Percentiles rank a stretch among this genome's conserved stretches.
These are phyloP conservation scores for Tiliacea citrago DNA, from an alignment of 2,888 invertebrate species.

Conservation along the genomic window DNA sequence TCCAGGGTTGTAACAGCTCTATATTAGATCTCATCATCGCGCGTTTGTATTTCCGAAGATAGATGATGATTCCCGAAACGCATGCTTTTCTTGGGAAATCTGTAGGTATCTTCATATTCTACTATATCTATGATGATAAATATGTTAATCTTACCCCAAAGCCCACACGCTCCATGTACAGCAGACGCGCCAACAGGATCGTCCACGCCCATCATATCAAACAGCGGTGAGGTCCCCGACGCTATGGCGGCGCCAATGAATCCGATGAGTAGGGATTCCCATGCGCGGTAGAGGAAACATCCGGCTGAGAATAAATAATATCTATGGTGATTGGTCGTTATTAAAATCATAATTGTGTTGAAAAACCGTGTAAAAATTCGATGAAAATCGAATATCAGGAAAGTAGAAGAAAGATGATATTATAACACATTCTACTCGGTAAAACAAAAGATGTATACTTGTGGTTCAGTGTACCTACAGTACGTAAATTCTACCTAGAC, in stretches of 20 bases:
- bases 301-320: conserved; percentile 90
- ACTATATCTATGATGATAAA: background rate
- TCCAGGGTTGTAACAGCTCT: too few relatives aligned
- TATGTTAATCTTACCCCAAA: conserved; percentile 90
- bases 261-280: conserved; percentile 97
- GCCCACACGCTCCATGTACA: conserved; percentile 95
- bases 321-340: background rate
- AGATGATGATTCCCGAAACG: too few relatives aligned
- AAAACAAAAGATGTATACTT: background rate
- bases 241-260: conserved; percentile 94
- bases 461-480: background rate
- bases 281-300: conserved; percentile 95
- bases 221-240: conserved; percentile 93
- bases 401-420: background rate
- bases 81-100: too few relatives aligned
- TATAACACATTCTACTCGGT: background rate
- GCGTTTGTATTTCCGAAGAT: too few relatives aligned
- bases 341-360: background rate
- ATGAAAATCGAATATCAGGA: background rate
- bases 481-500: background rate
- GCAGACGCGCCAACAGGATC: conserved; percentile 98
- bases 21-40: too few relatives aligned
- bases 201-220: conserved; percentile 95
- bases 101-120: background rate
- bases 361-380: background rate